A percentile compares a stretch with the other conserved stretches of the same genome.
Evolutionary conservation across 1,140 invertebrate genomes (phyloP).

Genomic region (Teleogryllus occipitalis): DNA sequence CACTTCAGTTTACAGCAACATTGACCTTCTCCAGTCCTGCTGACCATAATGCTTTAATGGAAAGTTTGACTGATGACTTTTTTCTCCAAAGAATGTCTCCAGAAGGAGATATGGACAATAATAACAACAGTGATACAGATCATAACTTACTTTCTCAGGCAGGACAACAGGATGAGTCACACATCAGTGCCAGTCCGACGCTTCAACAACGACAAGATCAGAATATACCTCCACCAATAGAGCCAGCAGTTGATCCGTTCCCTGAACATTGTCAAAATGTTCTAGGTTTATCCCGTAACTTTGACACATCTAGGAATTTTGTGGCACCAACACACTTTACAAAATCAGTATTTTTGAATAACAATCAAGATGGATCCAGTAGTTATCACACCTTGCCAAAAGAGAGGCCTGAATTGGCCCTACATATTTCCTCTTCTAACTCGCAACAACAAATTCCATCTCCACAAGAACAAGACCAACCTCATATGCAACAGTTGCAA

Average conservation of each 20-base stretch:
- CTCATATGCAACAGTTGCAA: constrained; percentile 26
- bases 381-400: constrained; percentile 21
- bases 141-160: constrained; percentile 27
- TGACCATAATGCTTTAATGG: constrained; percentile 58
- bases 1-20: constrained; percentile 70
- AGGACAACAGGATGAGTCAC: constrained; percentile 41
- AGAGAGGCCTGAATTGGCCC: constrained; percentile 38
- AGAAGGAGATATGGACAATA: constrained; percentile 37
- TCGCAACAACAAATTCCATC: constrained; percentile 18
- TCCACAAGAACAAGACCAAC: constrained; percentile 20
- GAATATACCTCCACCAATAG: constrained; percentile 50
- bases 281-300: constrained; percentile 38
- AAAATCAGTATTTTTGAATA: constrained; percentile 23
- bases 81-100: constrained; percentile 56
- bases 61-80: constrained; percentile 62
- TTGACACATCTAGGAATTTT: constrained; percentile 36
- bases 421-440: constrained; percentile 33
- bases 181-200: constrained; percentile 44
- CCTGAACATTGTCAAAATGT: constrained; percentile 52
- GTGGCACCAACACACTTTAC: constrained; percentile 27
- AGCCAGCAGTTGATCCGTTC: constrained; percentile 56
- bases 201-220: constrained; percentile 25
- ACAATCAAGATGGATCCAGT: constrained; percentile 7
- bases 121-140: constrained; percentile 14
- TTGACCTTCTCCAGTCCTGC: constrained; percentile 66